phyloP scores from a whole-genome alignment of 2,113 vertebrate species.

The Taxidea taxus region DNA sequence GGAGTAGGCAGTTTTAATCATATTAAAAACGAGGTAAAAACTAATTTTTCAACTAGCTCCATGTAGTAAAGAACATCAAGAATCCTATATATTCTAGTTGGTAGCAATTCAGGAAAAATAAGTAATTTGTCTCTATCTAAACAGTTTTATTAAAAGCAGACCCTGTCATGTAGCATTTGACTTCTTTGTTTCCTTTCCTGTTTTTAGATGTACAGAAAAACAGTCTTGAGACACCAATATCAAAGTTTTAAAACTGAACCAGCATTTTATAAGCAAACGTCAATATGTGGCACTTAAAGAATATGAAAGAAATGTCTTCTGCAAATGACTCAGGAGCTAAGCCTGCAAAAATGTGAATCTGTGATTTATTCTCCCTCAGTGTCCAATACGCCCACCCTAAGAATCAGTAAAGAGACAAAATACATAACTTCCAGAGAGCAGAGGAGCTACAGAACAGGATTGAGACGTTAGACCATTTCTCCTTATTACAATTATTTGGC shows the following conservation, averaged over 20 bases:
- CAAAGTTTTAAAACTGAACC: conserved; percentile 20
- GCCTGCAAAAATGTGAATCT: not conserved
- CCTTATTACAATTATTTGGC: not conserved
- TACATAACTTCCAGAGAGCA: not conserved
- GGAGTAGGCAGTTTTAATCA: not conserved
- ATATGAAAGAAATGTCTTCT: not conserved
- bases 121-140: not conserved
- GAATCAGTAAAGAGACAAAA: not conserved
- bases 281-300: not conserved
- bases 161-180: not conserved
- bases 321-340: conserved; percentile 8
- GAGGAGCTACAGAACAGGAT: not conserved
- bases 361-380: not conserved
- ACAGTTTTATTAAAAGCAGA: not conserved
- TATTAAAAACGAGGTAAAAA: conserved; percentile 20
- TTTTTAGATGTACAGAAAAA: not conserved
- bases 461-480: not conserved
- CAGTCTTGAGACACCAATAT: not conserved
- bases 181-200: conserved; percentile 23
- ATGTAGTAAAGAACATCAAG: not conserved
- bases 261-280: not conserved
- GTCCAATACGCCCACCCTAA: not conserved
- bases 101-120: not conserved
- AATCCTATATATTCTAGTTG: not conserved
- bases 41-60: conserved; percentile 25